phyloP scores from a whole-genome alignment of 2,888 invertebrate genomes.

The Plemyria rubiginata region DNA sequence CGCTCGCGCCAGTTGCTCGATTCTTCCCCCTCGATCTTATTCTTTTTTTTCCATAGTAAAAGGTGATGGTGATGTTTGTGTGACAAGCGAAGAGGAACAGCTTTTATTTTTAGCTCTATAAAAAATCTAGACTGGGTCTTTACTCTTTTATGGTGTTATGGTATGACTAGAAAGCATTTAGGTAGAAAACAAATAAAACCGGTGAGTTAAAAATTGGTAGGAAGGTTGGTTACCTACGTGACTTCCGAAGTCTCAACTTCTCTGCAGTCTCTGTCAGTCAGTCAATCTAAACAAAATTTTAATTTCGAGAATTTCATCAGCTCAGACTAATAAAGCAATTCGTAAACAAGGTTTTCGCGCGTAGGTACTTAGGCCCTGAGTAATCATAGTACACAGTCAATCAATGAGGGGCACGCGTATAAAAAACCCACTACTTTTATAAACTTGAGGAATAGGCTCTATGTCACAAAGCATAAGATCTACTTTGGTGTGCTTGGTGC shows the following conservation, averaged over 20 bases:
- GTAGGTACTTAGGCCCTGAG: slow-evolving; percentile 63
- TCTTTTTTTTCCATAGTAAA: slow-evolving; percentile 66
- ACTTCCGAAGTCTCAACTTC: too few species aligned
- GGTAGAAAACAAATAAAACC: neutral
- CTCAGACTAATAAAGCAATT: slow-evolving; percentile 46
- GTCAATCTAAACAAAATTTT: too few species aligned
- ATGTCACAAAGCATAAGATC: neutral
- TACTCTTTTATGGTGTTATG: slow-evolving; percentile 14
- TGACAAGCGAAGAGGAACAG: slow-evolving; percentile 62
- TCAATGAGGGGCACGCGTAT: slow-evolving; percentile 72
- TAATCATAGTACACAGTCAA: slow-evolving; percentile 71
- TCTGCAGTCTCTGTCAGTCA: too few species aligned
- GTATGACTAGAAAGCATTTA: neutral
- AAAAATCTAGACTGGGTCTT: slow-evolving; percentile 25
- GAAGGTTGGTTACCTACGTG: too few species aligned
- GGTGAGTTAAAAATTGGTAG: neutral
- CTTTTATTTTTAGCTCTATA: slow-evolving; percentile 47
- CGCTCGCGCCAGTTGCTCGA: slow-evolving; percentile 82
- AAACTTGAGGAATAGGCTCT: slow-evolving; percentile 6
- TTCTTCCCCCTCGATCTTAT: slow-evolving; percentile 72
- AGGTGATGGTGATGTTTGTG: slow-evolving; percentile 70
- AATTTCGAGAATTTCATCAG: too few species aligned
- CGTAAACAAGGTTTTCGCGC: slow-evolving; percentile 64
- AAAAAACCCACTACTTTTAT: slow-evolving; percentile 39
- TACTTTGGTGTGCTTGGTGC: neutral